Conservation (phyloP, 2,797 vertebrate species). For the Nannoperca australis region DNA sequence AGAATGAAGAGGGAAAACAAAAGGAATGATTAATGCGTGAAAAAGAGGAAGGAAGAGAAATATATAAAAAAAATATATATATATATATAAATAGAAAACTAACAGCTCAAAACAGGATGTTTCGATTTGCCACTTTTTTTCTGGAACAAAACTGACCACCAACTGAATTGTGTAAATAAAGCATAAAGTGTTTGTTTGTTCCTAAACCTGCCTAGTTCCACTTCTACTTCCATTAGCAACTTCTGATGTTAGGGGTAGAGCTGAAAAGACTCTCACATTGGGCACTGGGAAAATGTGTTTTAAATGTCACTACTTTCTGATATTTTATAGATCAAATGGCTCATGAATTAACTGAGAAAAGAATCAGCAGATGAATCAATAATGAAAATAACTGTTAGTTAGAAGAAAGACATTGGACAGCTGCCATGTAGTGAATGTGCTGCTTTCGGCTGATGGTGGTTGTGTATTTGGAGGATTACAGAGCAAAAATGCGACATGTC, state of each 20-base stretch:
- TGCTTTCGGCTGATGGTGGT: neutral
- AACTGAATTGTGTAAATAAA: no score
- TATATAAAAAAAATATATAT: no score
- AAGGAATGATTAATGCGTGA: neutral
- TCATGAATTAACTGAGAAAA: neutral
- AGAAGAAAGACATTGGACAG: neutral
- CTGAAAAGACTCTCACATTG: neutral
- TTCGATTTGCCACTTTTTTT: no score
- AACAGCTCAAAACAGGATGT: no score
- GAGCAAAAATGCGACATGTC: neutral
- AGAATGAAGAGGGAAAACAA: neutral
- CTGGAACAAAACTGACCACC: no score
- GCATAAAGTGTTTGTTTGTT: no score
- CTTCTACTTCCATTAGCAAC: no score
- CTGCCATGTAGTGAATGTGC: neutral
- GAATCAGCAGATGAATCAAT: no score
- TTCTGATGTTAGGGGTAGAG: no score
- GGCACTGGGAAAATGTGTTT: no score
- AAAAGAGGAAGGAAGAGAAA: neutral
- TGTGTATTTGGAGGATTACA: neutral
- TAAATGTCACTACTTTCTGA: neutral
- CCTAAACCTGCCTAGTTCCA: neutral
- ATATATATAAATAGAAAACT: no score
- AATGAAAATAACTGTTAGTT: neutral
- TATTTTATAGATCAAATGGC: neutral